Base-by-base conservation (phyloP, 2,797 vertebrate genomes). In the Remorina albescens region DNA sequence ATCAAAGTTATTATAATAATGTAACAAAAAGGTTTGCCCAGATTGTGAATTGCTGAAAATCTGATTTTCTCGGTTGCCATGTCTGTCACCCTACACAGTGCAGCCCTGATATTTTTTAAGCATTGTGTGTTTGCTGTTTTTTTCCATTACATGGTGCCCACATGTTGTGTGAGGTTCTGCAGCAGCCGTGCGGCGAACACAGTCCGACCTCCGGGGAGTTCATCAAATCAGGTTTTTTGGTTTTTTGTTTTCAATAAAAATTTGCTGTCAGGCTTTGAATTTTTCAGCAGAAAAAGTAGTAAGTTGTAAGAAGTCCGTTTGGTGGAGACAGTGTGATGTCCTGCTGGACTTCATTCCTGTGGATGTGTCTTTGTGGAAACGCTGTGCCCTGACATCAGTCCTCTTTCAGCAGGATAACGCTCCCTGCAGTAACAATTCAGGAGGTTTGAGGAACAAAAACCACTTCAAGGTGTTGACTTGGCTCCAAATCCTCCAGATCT, bases 121-220 rank as follows among this genome's bases (percentile, higher is more conserved):
- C 25, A 12, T 32, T 50, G 21, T 3, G 36, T 30, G 36, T 25
- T 21, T 2, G 4, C 18, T 28, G 37, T 51, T 55, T 32, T 55
- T 23, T 19, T n/a, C n/a, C n/a, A 47, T 76, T 65, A 70, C 34
- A 50, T 73, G 56, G 68, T 39, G 23, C 58, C 63, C 75, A 76
- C 54, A 55, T 66, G 39, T 78, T 28, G 49, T 11, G 34, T 39
- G 63, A 60, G 49, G 12, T 42, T 49, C 8, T n/a, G n/a, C 54
- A 54, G 11, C 57, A 18, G 34, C 23, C 7, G 32, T 50, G 36
- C 25, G 36, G 51, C 11, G 6, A 16, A n/a, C 56, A 18, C 5
- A 60, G 32, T 9, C 42, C 7, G 10, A 49, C 15, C 23, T 60
- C 50, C 15, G 12, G 12, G 25, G 30, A 46, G 36, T 2, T 0